Evolutionary conservation across 2,888 invertebrate species (phyloP).

Genomic region (Glomeris marginata): DNA sequence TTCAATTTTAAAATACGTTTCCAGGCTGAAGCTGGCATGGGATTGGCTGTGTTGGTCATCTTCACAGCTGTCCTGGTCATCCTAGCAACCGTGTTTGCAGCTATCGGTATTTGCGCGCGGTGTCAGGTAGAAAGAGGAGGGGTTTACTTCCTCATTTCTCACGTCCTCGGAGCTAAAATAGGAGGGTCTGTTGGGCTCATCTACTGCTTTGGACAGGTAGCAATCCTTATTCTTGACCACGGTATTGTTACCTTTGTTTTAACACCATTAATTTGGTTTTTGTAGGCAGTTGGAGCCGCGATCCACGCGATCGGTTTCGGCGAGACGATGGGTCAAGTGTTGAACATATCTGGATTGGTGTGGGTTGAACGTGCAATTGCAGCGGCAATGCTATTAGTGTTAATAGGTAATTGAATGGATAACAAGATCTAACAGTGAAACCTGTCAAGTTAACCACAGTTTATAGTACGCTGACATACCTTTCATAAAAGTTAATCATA

Average conservation of each 20-base stretch:
- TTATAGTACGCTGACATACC: too few relatives aligned
- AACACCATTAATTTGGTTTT: conserved; percentile 1
- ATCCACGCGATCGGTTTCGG: conserved; percentile 93
- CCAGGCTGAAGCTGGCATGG: conserved; percentile 38
- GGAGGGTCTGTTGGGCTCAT: conserved; percentile 85
- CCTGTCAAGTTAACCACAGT: too few relatives aligned
- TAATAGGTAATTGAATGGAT: conserved; percentile 41
- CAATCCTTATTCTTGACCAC: background rate
- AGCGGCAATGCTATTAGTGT: conserved; percentile 64
- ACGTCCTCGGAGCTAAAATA: conserved; percentile 82
- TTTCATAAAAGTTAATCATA: too few relatives aligned
- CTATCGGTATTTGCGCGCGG: conserved; percentile 90
- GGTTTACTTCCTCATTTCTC: conserved; percentile 86
- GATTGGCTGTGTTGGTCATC: conserved; percentile 33
- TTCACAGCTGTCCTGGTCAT: conserved; percentile 60
- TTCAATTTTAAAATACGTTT: conserved; percentile 11
- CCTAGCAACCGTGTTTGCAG: conserved; percentile 80
- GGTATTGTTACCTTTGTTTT: background rate
- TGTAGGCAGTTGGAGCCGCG: conserved; percentile 87
- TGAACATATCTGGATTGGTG: conserved; percentile 43
- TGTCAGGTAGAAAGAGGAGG: conserved; percentile 94
- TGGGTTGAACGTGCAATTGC: conserved; percentile 82
- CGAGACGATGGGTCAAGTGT: conserved; percentile 79
- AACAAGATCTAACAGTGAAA: too few relatives aligned
- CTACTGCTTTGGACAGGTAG: conserved; percentile 88